phyloP scores from a whole-genome alignment of 2,113 vertebrate species.

The Scopus umbretta region DNA sequence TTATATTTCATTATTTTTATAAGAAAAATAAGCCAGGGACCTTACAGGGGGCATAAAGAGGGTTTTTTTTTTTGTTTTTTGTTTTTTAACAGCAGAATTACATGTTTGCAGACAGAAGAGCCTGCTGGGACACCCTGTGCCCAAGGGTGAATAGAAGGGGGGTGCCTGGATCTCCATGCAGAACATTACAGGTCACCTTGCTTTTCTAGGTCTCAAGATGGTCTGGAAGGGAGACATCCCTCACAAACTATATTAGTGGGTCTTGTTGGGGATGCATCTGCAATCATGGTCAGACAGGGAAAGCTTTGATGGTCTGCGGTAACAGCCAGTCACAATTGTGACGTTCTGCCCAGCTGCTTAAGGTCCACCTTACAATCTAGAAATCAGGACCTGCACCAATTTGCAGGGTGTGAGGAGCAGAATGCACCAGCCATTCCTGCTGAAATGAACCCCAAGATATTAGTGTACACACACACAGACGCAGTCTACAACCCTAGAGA shows the following conservation, averaged over 20 bases:
- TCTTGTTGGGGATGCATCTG: neutral
- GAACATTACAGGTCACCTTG: neutral
- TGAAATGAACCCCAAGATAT: rapidly evolving
- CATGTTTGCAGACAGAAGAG: neutral
- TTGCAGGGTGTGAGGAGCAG: neutral
- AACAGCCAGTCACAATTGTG: neutral
- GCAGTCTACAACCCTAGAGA: neutral
- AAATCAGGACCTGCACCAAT: neutral
- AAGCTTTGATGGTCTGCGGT: neutral
- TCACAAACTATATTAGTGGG: neutral
- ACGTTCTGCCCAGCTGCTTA: neutral
- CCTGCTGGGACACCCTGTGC: neutral
- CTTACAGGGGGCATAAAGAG: neutral
- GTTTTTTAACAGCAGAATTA: neutral
- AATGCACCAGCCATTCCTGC: neutral
- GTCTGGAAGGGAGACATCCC: neutral
- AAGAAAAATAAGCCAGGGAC: constrained; percentile 21
- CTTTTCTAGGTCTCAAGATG: neutral
- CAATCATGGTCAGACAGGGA: neutral
- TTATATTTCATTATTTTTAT: constrained; percentile 56
- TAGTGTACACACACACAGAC: neutral
- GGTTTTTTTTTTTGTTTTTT: too few species aligned
- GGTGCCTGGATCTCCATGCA: neutral
- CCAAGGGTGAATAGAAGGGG: neutral
- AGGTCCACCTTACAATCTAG: neutral